These are phyloP conservation scores for Meganola albula DNA, from an alignment of 2,888 invertebrate species.

Conservation along the genomic window DNA sequence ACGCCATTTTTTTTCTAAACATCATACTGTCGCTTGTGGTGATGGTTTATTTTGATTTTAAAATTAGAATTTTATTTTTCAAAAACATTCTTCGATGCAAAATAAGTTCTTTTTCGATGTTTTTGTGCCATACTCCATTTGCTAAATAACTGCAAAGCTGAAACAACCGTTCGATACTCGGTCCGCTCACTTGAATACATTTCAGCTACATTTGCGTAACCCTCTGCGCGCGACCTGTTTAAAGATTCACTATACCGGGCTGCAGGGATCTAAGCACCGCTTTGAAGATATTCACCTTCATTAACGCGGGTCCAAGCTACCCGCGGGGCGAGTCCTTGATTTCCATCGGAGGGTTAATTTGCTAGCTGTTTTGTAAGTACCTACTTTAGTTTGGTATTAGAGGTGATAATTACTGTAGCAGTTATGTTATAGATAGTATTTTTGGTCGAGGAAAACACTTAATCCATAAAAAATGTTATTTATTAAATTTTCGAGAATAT, in stretches of 20 bases:
- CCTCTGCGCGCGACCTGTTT: constrained; percentile 52
- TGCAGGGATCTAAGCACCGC: constrained; percentile 53
- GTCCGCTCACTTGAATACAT: constrained; percentile 38
- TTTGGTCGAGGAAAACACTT: too few species aligned
- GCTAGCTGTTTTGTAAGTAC: constrained; percentile 15
- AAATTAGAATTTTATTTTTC: too few species aligned
- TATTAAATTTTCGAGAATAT: too few species aligned
- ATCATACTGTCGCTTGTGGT: too few species aligned
- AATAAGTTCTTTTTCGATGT: too few species aligned
- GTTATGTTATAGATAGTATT: neutral
- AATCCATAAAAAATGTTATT: too few species aligned
- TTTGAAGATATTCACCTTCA: constrained; percentile 74
- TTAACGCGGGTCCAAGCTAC: constrained; percentile 59
- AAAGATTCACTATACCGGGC: constrained; percentile 72
- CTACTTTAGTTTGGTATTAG: constrained; percentile 17
- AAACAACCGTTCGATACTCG: constrained; percentile 27
- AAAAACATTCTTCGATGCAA: too few species aligned
- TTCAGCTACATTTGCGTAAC: constrained; percentile 46
- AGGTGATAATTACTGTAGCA: neutral
- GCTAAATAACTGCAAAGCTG: constrained; percentile 10
- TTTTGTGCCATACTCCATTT: neutral
- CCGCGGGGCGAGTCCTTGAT: constrained; percentile 48
- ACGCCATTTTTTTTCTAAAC: too few species aligned
- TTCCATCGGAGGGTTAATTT: constrained; percentile 24
- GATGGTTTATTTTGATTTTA: too few species aligned